Evolutionary conservation across 1,140 invertebrate genomes (phyloP).

Genomic region (Eriocheir sinensis): DNA sequence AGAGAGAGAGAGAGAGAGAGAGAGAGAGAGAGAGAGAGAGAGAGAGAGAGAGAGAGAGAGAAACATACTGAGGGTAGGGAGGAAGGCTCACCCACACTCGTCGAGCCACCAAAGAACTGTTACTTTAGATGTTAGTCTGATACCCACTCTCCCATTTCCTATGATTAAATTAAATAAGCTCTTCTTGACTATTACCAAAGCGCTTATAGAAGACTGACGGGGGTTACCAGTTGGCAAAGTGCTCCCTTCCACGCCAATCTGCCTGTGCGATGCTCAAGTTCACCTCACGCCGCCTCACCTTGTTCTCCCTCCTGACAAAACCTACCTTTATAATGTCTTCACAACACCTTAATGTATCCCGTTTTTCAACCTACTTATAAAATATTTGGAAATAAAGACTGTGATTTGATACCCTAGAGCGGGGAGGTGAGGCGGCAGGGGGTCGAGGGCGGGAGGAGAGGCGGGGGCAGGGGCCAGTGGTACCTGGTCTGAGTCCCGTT

Average conservation of each 20-base stretch:
- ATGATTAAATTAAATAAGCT: slow-evolving; percentile 68
- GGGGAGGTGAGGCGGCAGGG: slow-evolving; percentile 68
- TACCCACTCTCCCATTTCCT: slow-evolving; percentile 46
- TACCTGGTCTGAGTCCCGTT: slow-evolving; percentile 68
- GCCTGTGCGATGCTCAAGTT: not conserved
- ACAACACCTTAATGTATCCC: slow-evolving; percentile 30
- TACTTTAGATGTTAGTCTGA: slow-evolving; percentile 16
- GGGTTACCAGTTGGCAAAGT: slow-evolving; percentile 41
- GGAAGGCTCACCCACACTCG: not conserved
- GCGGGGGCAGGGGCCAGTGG: slow-evolving; percentile 52
- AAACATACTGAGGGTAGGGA: not conserved
- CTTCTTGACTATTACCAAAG: slow-evolving; percentile 48
- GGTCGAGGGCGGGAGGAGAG: slow-evolving; percentile 55
- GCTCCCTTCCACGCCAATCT: not conserved
- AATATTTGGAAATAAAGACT: slow-evolving; percentile 74
- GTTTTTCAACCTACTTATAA: slow-evolving; percentile 61
- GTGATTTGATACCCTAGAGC: slow-evolving; percentile 71
- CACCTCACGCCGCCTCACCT: slow-evolving; percentile 4
- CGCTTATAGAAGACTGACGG: slow-evolving; percentile 46
- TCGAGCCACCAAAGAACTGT: not conserved
- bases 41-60: slow-evolving; percentile 36
- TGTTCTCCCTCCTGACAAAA: not conserved
- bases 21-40: slow-evolving; percentile 39
- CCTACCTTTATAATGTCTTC: not conserved
- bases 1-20: slow-evolving; percentile 19